Conservation (phyloP, 2,888 invertebrate genomes). For the Drosophila anomalata region DNA sequence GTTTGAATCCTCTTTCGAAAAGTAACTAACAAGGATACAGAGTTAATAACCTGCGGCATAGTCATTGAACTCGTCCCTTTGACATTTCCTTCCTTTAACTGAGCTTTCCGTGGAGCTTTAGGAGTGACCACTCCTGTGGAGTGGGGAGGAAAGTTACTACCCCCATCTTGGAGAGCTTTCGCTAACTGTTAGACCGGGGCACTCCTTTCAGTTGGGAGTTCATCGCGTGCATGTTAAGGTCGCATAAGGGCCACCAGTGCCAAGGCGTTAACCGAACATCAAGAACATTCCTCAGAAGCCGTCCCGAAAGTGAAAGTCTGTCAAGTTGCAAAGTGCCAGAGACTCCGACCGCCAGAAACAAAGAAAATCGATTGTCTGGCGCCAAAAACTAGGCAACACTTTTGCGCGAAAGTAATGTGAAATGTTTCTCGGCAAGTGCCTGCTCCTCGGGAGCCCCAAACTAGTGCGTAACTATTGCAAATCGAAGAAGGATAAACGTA, state of each 20-base stretch:
- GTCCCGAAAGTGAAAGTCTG: conserved; percentile 36
- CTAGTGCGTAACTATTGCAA: conserved; percentile 38
- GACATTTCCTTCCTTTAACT: conserved; percentile 12
- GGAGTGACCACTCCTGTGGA: background rate
- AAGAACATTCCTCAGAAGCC: conserved; percentile 35
- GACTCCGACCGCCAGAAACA: too few relatives aligned
- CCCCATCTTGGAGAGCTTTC: conserved; percentile 33
- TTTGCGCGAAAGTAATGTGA: conserved; percentile 44
- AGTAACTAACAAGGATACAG: background rate
- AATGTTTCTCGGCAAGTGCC: conserved; percentile 72
- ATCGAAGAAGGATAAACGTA: conserved; percentile 28
- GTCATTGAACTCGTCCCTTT: conserved; percentile 34
- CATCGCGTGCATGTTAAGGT: conserved; percentile 69
- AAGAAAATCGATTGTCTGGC: conserved; percentile 56
- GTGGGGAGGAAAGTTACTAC: conserved; percentile 11
- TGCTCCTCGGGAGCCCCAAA: conserved; percentile 55
- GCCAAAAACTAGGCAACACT: conserved; percentile 63
- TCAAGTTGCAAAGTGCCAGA: conserved; percentile 12
- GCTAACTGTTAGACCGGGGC: conserved; percentile 51
- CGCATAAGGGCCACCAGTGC: conserved; percentile 55
- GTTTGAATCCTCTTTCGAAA: conserved; percentile 50
- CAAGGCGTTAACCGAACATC: conserved; percentile 49
- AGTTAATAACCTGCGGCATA: conserved; percentile 39
- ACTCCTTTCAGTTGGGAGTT: conserved; percentile 70
- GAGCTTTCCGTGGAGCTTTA: conserved; percentile 42